Base-by-base conservation (phyloP, 2,797 vertebrate genomes). In the Fistularia commersonii region DNA sequence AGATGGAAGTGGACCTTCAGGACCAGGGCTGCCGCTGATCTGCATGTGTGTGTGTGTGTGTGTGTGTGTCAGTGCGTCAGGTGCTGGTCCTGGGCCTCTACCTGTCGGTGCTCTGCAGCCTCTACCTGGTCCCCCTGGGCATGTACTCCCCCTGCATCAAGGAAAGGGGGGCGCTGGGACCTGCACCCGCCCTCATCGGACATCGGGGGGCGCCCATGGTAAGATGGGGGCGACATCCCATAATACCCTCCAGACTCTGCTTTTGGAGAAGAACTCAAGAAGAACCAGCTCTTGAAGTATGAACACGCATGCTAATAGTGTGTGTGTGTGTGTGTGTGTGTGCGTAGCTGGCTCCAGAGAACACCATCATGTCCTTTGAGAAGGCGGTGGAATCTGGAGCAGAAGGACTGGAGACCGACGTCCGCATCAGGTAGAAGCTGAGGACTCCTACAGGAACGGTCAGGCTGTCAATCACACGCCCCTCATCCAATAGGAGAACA, bases 151-250 rank as follows among this genome's bases (percentile, higher is more conserved):
- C 95, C 54, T 98, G 95, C 62, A 91, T 97, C 83, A 91, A 89
- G 77, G 86, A 92, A 41, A 47, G 66, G 40, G 87, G 90, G 38
- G 82, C 85, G 0, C 85, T 97, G 66, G 91, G 92, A 47, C 92
- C 92, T 0, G 90, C 91, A 7, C 96, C 95, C 0, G 56, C 75
- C 3, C 81, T 97, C 46, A 88, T 96, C 46, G 94, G 91, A 53
- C 95, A 98, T 81, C 87, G 94, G 84, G 96, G 96, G 58, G 93
- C 93, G 0, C 93, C 96, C 11, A 96, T 93, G 94, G 95, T 97
- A 91, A 81, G 51, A 5, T n/a, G n/a, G n/a, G n/a, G n/a, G n/a
- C n/a, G n/a, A n/a, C n/a, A n/a, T n/a, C n/a, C n/a, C n/a, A n/a
- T n/a, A n/a, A n/a, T n/a, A n/a, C n/a, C n/a, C n/a, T n/a, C n/a